Evolutionary conservation across 2,888 invertebrate species (phyloP).

Genomic region (Callinectes sapidus): DNA sequence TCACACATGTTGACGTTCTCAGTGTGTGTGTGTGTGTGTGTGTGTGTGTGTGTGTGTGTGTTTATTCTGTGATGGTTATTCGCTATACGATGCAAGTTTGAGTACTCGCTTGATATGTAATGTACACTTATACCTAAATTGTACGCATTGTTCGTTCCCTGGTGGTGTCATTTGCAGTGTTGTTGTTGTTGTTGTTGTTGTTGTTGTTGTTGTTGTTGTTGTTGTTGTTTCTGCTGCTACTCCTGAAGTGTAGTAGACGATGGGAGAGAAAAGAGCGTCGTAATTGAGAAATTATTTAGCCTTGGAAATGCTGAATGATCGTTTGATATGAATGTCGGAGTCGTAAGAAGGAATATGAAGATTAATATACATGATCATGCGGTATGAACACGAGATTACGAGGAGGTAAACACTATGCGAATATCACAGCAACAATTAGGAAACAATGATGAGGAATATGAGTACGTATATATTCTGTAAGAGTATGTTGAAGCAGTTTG

Average conservation of each 20-base stretch:
- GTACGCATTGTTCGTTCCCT: too few relatives aligned
- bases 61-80: neutral
- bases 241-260: neutral
- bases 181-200: too few relatives aligned
- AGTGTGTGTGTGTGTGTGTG: constrained; percentile 30
- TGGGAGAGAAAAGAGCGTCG: neutral
- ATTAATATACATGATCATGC: neutral
- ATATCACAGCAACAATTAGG: too few relatives aligned
- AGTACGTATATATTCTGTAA: too few relatives aligned
- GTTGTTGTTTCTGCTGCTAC: too few relatives aligned
- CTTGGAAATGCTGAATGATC: neutral
- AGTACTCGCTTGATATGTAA: neutral
- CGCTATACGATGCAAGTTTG: neutral
- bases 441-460: too few relatives aligned
- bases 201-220: too few relatives aligned
- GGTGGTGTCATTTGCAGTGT: too few relatives aligned
- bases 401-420: too few relatives aligned
- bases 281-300: neutral
- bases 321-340: neutral
- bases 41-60: constrained; percentile 21
- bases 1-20: constrained; percentile 46
- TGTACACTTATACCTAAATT: neutral
- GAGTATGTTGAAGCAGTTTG: too few relatives aligned
- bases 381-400: too few relatives aligned
- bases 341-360: neutral